Base-by-base conservation (phyloP, 2,113 vertebrate genomes). In the Sigmodon hispidus region DNA sequence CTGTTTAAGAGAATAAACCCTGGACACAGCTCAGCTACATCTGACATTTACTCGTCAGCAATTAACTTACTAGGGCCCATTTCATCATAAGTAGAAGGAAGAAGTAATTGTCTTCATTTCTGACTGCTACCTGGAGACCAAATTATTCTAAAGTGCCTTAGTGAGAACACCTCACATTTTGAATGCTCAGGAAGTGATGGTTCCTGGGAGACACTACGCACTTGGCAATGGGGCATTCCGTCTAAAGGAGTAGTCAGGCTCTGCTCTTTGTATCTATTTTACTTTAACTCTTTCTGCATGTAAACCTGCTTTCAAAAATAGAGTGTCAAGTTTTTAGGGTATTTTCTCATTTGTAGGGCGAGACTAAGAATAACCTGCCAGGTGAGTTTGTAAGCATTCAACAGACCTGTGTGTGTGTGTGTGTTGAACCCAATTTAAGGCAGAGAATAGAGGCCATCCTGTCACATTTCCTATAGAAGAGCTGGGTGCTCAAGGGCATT, bases 1-100 rank as follows among this genome's bases (percentile, higher is more conserved):
- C 48, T n/a, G 40, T 52, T 75, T 84, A 87, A 59, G 73, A 45
- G 43, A 88, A 69, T 6, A 65, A 50, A 55, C 19, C n/a, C 5
- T 87, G 31, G 81, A 72, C 90, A 86, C 6, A 93, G 80, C n/a
- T 1, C 10, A 83, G n/a, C 15, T 69, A 24, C 52, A 26, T 63
- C 40, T 81, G 45, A 81, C 59, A 31, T 79, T 63, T 83, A 89
- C 7, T 76, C 61, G 29, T 11, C 15, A 36, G 79, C 45, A 96
- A 69, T 94, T 86, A 95, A 86, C 24, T 90, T 76, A 81, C 86
- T 31, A 76, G 45, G 29, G 36, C 77, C 59, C 5, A 59, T 88
- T 88, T 76, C 13, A 89, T 86, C 43, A 76, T 61, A 29, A 81
- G 73, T 21, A 81, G 63, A 77, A 84, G 73, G 15, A 6, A 63